A percentile compares a stretch with the other conserved stretches of the same genome.
phyloP scores from a whole-genome alignment of 2,888 invertebrate genomes.

The Drosophila flavopinicola region DNA sequence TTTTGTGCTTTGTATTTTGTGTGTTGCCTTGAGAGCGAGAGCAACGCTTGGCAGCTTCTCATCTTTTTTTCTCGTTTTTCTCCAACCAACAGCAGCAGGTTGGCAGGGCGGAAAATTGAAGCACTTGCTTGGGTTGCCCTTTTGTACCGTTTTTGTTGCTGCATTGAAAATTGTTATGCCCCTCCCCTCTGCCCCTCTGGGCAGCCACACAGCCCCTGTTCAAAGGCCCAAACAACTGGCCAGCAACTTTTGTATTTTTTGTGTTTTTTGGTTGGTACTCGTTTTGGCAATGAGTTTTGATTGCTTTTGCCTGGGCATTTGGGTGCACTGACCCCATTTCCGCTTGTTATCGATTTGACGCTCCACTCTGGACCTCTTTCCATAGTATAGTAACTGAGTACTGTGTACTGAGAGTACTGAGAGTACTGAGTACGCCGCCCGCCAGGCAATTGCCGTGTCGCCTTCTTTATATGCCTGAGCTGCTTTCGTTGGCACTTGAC shows the following conservation, averaged over 20 bases:
- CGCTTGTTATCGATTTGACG: conserved; percentile 79
- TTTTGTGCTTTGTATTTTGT: too few relatives aligned
- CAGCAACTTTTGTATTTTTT: conserved; percentile 14
- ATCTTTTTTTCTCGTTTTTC: too few relatives aligned
- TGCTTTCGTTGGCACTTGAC: conserved; percentile 65
- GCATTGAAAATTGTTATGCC: conserved; percentile 52
- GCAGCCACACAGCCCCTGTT: not conserved
- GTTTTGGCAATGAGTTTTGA: conserved; percentile 78
- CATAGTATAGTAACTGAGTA: too few relatives aligned
- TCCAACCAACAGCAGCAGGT: too few relatives aligned
- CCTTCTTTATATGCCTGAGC: conserved; percentile 60
- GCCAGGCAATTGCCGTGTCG: conserved; percentile 61
- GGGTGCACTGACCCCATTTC: conserved; percentile 79
- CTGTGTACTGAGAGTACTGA: too few relatives aligned
- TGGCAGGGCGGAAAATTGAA: conserved; percentile 78
- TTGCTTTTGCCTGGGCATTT: conserved; percentile 77
- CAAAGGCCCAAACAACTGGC: conserved; percentile 27
- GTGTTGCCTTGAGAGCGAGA: conserved; percentile 9
- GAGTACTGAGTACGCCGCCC: not conserved
- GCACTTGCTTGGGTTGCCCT: conserved; percentile 56
- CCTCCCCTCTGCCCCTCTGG: not conserved
- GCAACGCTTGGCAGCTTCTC: conserved; percentile 22
- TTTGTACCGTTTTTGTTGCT: conserved; percentile 39
- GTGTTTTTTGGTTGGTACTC: conserved; percentile 36
- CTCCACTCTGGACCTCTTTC: conserved; percentile 16